Base-by-base conservation (phyloP, 2,113 vertebrate species). In the Larimichthys crocea region DNA sequence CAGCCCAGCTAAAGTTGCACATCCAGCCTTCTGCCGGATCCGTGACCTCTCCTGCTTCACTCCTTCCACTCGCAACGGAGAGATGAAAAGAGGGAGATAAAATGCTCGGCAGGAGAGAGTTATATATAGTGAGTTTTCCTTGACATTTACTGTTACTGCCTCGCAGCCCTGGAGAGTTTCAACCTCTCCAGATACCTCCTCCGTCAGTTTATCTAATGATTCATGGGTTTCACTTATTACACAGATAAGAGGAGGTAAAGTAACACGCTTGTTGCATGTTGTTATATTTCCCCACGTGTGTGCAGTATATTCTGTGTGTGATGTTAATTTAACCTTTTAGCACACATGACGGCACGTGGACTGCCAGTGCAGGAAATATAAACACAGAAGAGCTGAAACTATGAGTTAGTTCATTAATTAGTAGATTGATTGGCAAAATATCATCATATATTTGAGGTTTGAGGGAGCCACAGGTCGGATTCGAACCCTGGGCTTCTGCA, bases 11-110 rank as follows among this genome's bases (percentile, higher is more conserved):
- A 3, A 52, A 60, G 56, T 64, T 49, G 22, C 40, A 80, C 52
- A 40, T 62, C 20, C 29, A 78, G 31, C 57, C 31, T 17, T 69
- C 57, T 76, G n/a, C 77, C 69, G 74, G 59, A 76, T 80, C 82
- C 74, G 12, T 79, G 89, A 87, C 87, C 90, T 56, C 62, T 56
- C 62, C 42, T 17, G 9, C 40, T 59, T 71, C 35, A 49, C 73
- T 62, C 76, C 29, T 44, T 76, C 57, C 73, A 26, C 40, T 40
- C 40, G 22, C 55, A 80, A 75, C 8, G 10, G 64, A 74, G 69
- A 85, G 81, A 89, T 88, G 84, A 79, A 85, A 85, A 83, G 82
- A 64, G 69, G 14, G 49, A 88, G 83, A 91, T 87, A 76, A 87
- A 86, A 78, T 63, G 53, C 76, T 86, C 66, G 29, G 77, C 80